phyloP scores from a whole-genome alignment of 2,888 invertebrate species.

The Steinernema hermaphroditum region DNA sequence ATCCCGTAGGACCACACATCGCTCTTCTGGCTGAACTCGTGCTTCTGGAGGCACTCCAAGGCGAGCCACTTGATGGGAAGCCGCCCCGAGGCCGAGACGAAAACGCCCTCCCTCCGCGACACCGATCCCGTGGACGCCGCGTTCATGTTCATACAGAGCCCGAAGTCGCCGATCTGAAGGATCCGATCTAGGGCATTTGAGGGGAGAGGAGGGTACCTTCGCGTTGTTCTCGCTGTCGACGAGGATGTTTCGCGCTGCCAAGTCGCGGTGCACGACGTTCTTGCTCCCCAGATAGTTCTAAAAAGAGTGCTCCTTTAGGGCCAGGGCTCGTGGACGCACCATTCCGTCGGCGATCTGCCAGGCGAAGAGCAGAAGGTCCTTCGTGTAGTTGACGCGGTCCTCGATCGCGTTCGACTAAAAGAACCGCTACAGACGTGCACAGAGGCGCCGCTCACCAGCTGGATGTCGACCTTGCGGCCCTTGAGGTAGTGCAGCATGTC shows the following conservation, averaged over 20 bases:
- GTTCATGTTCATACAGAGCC: constrained; percentile 50
- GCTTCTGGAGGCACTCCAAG: constrained; percentile 53
- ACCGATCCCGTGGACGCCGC: constrained; percentile 23
- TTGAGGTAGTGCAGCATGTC: constrained; percentile 57
- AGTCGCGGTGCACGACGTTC: constrained; percentile 56
- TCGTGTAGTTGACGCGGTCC: constrained; percentile 57
- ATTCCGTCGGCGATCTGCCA: constrained; percentile 64
- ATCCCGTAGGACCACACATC: constrained; percentile 64
- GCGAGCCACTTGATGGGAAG: constrained; percentile 64
- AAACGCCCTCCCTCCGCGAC: constrained; percentile 26
- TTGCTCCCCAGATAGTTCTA: constrained; percentile 26
- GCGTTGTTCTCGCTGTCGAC: constrained; percentile 56
- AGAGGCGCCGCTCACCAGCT: constrained; percentile 33
- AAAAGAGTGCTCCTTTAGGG: neutral
- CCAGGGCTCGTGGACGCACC: constrained; percentile 38
- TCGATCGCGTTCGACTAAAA: constrained; percentile 56
- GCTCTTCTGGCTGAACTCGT: constrained; percentile 55
- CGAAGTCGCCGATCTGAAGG: constrained; percentile 59
- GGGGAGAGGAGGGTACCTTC: constrained; percentile 45
- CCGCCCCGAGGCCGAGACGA: constrained; percentile 44
- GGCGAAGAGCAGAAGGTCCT: constrained; percentile 60
- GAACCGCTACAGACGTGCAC: neutral
- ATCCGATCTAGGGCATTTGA: neutral
- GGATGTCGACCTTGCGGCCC: constrained; percentile 41
- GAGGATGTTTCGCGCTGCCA: constrained; percentile 61